phyloP scores from a whole-genome alignment of 1,140 invertebrate species.

The Drosophila burlai region DNA sequence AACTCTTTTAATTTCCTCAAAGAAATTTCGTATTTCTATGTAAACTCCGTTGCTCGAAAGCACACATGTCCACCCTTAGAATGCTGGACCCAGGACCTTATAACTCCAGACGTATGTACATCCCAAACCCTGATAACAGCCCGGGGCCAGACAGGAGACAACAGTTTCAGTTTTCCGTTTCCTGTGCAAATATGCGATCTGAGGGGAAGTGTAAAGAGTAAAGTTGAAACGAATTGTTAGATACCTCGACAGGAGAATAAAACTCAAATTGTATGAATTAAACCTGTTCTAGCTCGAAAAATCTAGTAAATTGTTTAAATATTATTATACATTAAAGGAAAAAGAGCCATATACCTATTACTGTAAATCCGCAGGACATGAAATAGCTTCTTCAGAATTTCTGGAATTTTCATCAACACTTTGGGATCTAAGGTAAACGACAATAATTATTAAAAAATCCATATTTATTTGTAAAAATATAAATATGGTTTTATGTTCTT shows the following conservation, averaged over 20 bases:
- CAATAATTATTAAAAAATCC: too few species aligned
- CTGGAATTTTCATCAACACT: too few species aligned
- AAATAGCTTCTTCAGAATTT: too few species aligned
- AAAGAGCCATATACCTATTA: too few species aligned
- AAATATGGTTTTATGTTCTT: too few species aligned
- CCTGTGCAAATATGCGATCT: not conserved
- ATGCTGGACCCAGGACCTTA: not conserved
- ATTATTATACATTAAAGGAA: too few species aligned
- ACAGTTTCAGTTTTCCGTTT: not conserved
- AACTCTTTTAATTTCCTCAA: not conserved
- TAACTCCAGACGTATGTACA: slow-evolving; percentile 4
- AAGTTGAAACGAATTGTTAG: not conserved
- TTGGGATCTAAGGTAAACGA: too few species aligned
- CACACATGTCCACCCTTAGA: not conserved
- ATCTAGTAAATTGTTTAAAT: too few species aligned
- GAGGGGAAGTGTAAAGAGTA: not conserved
- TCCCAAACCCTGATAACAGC: slow-evolving; percentile 2
- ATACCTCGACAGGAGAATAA: not conserved
- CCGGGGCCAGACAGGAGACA: slow-evolving; percentile 19
- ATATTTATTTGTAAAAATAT: too few species aligned
- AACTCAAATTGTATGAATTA: not conserved
- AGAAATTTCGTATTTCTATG: not conserved
- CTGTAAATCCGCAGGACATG: too few species aligned
- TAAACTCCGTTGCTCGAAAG: too few species aligned
- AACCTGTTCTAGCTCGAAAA: too few species aligned